A percentile compares a stretch with the other conserved stretches of the same genome.
phyloP scores from a whole-genome alignment of 2,888 invertebrate genomes.

The Tethea ocularis region DNA sequence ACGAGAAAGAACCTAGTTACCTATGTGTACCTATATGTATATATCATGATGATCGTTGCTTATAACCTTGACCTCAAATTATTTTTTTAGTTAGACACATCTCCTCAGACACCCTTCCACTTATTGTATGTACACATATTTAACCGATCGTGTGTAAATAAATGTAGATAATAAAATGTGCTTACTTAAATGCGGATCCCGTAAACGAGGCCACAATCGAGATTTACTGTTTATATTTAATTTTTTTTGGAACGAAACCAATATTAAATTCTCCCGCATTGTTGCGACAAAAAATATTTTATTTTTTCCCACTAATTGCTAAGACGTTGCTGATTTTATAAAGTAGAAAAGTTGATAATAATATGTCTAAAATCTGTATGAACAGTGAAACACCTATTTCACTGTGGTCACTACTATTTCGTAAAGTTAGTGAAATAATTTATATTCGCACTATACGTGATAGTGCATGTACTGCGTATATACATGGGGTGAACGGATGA shows the following conservation, averaged over 20 bases:
- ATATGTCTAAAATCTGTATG: background rate
- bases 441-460: too few species aligned
- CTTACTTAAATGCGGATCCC: background rate
- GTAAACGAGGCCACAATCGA: background rate
- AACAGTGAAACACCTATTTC: too few species aligned
- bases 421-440: background rate
- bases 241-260: conserved; percentile 1
- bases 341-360: background rate
- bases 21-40: too few species aligned
- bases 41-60: too few species aligned
- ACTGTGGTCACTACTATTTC: too few species aligned
- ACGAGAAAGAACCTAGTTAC: too few species aligned
- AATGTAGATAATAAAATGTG: background rate
- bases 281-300: background rate
- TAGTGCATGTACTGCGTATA: too few species aligned
- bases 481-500: too few species aligned
- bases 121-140: background rate
- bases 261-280: background rate
- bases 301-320: background rate
- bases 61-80: too few species aligned
- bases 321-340: background rate
- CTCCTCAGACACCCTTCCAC: background rate
- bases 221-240: background rate
- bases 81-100: too few species aligned
- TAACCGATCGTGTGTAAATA: background rate